Conservation (phyloP, 2,113 vertebrate species). For the Platanista minor region DNA sequence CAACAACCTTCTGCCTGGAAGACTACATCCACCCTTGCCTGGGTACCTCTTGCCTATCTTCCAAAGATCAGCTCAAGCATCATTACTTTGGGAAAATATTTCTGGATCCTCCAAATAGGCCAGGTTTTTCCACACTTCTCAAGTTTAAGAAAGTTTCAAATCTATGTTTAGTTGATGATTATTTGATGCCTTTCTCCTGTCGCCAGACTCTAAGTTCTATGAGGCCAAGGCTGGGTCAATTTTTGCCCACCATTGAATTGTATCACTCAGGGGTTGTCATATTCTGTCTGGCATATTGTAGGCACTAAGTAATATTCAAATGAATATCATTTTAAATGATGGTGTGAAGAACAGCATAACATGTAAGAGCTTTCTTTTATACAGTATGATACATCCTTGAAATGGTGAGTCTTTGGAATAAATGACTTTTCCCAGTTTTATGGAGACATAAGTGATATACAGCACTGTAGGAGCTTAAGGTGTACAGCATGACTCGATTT, state of each 20-base stretch:
- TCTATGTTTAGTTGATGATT: not conserved
- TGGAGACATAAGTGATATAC: not conserved
- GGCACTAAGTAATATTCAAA: not conserved
- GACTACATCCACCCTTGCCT: not conserved
- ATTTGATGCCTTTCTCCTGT: not conserved
- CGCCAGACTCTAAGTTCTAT: not conserved
- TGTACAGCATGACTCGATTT: not conserved
- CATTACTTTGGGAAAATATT: not conserved
- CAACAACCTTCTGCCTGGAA: not conserved
- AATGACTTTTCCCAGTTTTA: not conserved
- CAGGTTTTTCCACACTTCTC: not conserved
- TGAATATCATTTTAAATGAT: not conserved
- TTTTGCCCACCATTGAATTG: not conserved
- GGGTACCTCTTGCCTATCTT: not conserved
- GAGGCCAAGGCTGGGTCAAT: not conserved
- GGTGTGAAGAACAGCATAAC: not conserved
- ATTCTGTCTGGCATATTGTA: not conserved
- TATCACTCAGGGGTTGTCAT: not conserved
- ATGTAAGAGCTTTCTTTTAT: not conserved
- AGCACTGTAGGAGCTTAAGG: not conserved
- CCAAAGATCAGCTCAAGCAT: not conserved
- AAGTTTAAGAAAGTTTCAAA: not conserved
- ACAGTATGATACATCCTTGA: not conserved
- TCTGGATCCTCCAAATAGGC: not conserved
- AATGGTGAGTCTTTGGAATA: not conserved